Conservation (phyloP, 2,888 invertebrate species). For the Tipula helvola region DNA sequence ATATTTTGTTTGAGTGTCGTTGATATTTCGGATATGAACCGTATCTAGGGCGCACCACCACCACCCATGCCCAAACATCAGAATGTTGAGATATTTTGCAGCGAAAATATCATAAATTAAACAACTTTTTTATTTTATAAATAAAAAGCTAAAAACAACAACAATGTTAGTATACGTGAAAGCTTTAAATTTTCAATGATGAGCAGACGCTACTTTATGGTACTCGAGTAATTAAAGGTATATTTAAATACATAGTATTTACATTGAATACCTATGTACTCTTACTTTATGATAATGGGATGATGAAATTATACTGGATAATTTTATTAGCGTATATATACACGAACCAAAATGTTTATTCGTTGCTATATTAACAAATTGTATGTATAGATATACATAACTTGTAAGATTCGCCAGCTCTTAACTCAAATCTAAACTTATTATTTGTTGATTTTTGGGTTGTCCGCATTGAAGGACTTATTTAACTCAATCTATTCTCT, state of each 20-base stretch:
- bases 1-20: background rate
- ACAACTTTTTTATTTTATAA: background rate
- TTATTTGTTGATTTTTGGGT: too few species aligned
- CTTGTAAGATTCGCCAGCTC: too few species aligned
- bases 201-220: background rate
- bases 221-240: background rate
- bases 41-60: background rate
- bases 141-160: background rate
- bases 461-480: too few species aligned
- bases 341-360: too few species aligned
- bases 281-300: background rate
- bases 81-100: background rate
- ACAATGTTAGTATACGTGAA: background rate
- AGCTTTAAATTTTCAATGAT: background rate
- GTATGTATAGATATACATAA: too few species aligned
- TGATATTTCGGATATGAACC: background rate
- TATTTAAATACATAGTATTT: background rate
- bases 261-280: too few species aligned
- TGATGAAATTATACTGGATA: too few species aligned
- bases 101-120: background rate
- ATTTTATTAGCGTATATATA: too few species aligned
- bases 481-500: too few species aligned
- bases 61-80: background rate
- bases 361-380: too few species aligned
- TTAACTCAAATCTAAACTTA: too few species aligned